These are phyloP conservation scores for Eptesicus fuscus DNA, from an alignment of 2,113 vertebrate genomes.

Conservation along the genomic window DNA sequence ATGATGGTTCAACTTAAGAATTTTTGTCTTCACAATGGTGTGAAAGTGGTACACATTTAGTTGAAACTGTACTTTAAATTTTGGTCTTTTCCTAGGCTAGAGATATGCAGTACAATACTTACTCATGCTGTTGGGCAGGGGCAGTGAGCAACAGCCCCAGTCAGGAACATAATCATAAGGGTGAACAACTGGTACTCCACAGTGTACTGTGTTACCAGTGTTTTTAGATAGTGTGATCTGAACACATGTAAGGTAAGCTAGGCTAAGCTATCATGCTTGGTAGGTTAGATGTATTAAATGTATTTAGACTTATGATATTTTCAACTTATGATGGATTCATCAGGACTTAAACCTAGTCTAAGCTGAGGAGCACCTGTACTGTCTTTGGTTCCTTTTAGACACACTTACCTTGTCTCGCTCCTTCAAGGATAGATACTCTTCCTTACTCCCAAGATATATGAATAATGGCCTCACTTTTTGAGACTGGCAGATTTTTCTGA, in stretches of 20 bases:
- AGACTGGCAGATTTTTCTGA: background rate
- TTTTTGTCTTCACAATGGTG: background rate
- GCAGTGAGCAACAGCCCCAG: background rate
- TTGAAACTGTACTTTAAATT: background rate
- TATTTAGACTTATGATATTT: background rate
- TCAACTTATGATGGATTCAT: background rate
- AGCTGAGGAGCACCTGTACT: background rate
- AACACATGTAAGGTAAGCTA: background rate
- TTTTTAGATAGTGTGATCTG: background rate
- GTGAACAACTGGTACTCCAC: too few species aligned
- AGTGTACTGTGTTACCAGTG: background rate
- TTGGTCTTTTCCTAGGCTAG: too few species aligned
- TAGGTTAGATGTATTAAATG: background rate
- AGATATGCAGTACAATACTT: rapidly evolving
- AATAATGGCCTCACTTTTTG: background rate
- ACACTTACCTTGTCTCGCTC: background rate
- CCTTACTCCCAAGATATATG: background rate
- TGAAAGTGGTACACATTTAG: background rate
- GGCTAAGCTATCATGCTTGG: background rate
- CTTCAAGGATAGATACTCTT: background rate
- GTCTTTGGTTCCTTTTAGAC: background rate
- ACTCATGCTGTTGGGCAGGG: too few species aligned
- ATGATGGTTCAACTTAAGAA: background rate
- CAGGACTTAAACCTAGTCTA: too few species aligned
- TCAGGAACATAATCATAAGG: background rate